Evolutionary conservation across 2,888 invertebrate genomes (phyloP), one percentile per base, ranked within the genome.

Genomic region (Drosophila dives): DNA sequence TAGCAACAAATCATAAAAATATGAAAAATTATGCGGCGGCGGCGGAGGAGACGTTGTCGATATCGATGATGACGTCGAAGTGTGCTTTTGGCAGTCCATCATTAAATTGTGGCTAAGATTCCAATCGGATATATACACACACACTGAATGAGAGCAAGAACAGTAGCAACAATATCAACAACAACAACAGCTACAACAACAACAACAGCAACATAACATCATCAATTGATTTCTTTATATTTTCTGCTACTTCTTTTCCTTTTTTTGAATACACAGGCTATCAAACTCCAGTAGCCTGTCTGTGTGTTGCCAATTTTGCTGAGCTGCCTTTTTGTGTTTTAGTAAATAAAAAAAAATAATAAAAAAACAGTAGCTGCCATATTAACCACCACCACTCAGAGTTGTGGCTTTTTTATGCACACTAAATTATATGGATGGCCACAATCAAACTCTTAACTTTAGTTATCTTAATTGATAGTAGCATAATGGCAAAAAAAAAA

Each of bases 21-120:
- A 86, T 86, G 80, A 88, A 86, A 89, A 87, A 80, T 84, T 89
- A 84, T 87, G 89, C 88, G 76, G 85, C 82, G 69, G 69, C 56
- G 53, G 36, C 62, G 55, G 58, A 32, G 63, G 74, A 72, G 71
- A 60, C 64, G 62, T n/a, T 64, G 53, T 32, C 45, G 72, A 32
- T 53, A 77, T 61, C 70, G 77, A 77, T 83, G 85, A 83, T 71
- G 81, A 81, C 75, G 75, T 80, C 80, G 85, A 84, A 88, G 89
- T 86, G 86, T 89, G 86, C 86, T 87, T 86, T 87, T 89, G 89
- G 90, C 89, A 90, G 90, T 89, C 87, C 87, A 87, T 89, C 90
- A 90, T 89, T 90, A 90, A 88, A 79, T 90, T 86, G 77, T 89
- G 84, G 86, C 89, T 77, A 89, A 87, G 89, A 87, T 87, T 77